A percentile compares a stretch with the other conserved stretches of the same genome.
Conservation (phyloP, 2,113 vertebrate species). For the Coptodon rendalli region DNA sequence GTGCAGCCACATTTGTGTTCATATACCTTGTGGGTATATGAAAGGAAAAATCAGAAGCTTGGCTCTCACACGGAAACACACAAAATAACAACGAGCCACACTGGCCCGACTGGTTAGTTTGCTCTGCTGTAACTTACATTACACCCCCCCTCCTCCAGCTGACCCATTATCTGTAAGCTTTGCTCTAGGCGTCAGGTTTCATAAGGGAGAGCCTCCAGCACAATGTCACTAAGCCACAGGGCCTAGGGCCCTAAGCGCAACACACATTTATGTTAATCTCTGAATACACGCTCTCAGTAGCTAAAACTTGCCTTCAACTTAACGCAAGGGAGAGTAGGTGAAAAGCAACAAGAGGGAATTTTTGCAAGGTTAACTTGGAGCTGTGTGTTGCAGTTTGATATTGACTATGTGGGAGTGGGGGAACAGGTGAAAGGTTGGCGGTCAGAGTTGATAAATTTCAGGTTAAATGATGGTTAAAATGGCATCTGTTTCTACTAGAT, state of each 20-base stretch:
- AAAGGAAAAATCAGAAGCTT: neutral
- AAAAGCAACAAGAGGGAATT: neutral
- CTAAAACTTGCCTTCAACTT: neutral
- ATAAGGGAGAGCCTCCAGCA: constrained; percentile 49
- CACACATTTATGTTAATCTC: neutral
- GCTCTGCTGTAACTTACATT: neutral
- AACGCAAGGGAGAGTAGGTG: neutral
- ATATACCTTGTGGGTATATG: neutral
- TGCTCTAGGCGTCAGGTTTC: constrained; percentile 56
- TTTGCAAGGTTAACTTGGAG: neutral
- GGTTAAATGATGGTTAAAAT: neutral
- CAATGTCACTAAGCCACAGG: constrained; percentile 34
- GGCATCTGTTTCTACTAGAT: neutral
- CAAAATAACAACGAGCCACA: constrained; percentile 23
- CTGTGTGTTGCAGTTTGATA: neutral
- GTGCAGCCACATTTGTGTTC: neutral
- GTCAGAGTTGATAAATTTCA: constrained; percentile 10
- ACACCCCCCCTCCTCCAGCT: neutral
- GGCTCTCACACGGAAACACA: neutral
- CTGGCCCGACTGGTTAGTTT: constrained; percentile 58
- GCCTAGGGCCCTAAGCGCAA: neutral
- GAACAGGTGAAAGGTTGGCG: neutral
- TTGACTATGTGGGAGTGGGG: neutral
- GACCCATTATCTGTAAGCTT: constrained; percentile 48
- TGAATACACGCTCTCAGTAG: neutral